Evolutionary conservation across 1,140 invertebrate genomes (phyloP).

Genomic region (Zaprionus taronus): DNA sequence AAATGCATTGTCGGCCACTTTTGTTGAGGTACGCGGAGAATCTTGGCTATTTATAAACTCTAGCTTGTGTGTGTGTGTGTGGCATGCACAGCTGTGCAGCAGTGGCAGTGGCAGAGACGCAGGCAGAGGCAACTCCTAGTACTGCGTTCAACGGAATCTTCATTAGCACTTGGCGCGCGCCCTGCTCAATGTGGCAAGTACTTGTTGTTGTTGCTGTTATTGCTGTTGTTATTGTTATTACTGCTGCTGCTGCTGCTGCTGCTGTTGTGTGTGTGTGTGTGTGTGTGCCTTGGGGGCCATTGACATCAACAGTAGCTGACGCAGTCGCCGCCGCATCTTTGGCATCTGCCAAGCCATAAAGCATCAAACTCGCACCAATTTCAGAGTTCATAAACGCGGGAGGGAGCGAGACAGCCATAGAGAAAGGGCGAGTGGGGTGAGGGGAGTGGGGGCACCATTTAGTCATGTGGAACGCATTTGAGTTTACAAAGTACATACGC

Average conservation of each 20-base stretch:
- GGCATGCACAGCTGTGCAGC: slow-evolving; percentile 11
- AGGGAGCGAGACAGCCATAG: not conserved
- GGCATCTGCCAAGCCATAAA: slow-evolving; percentile 41
- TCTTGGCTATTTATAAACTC: slow-evolving; percentile 49
- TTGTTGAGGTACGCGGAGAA: slow-evolving; percentile 35
- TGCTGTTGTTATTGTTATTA: slow-evolving; percentile 1
- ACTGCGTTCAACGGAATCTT: slow-evolving; percentile 45
- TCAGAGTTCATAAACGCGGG: slow-evolving; percentile 16
- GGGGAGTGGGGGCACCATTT: not conserved
- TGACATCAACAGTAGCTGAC: slow-evolving; percentile 28
- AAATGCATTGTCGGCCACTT: slow-evolving; percentile 30
- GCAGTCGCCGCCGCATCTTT: slow-evolving; percentile 3
- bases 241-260: slow-evolving; percentile 10
- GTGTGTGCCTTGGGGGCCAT: slow-evolving; percentile 37
- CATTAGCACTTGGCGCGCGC: slow-evolving; percentile 58
- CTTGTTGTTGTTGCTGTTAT: slow-evolving; percentile 8
- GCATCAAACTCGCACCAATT: slow-evolving; percentile 13
- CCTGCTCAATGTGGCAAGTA: slow-evolving; percentile 18
- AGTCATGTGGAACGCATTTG: slow-evolving; percentile 4
- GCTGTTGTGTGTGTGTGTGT: not conserved
- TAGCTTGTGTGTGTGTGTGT: slow-evolving; percentile 6
- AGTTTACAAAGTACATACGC: slow-evolving; percentile 6
- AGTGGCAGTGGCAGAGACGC: not conserved
- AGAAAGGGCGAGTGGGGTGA: not conserved
- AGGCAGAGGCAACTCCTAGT: not conserved